Base-by-base conservation (phyloP, 2,888 invertebrate species). In the Hypercompe scribonia region DNA sequence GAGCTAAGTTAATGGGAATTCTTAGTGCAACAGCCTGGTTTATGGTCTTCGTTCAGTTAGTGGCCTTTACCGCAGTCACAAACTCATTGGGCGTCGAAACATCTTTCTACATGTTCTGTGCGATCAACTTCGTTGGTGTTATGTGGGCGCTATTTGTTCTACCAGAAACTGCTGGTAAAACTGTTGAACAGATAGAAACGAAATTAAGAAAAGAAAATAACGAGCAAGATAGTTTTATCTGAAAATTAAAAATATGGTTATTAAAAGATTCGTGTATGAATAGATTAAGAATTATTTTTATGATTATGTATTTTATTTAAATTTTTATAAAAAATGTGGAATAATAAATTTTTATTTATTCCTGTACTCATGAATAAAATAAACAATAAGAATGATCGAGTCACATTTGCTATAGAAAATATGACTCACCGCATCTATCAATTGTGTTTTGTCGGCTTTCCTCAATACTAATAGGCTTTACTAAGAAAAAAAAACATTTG, bases 111-210 rank as follows among this genome's bases (percentile, higher is more conserved):
- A 77, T 90, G 28, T 95, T 91, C 76, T 87, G 90, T 5, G 80
- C 75, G 0, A 81, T 91, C 11, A 94, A 94, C 77, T 39, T 91
- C 3, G 11, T 86, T 2, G 91, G 93, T 0, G 83, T 88, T 4
- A 50, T 90, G 4, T 83, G 91, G 31, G 86, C 86, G 4, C 58
- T 92, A 3, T 46, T 90, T 7, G 78, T 87, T 3, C 78, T 96
- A 5, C 95, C 95, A 0, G 96, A 96, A 81, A 95, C 95, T 0
- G 94, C 90, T 68, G 93, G 92, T 0, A 92, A 90, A 76, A 85
- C 85, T 36, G 86, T 93, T 1, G 90, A 93, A 28, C 81, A 91
- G 70, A 94, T 95, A n/a, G 87, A 91, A 68, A 74, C 73, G 13
- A 80, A 82, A 42, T 58, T 88, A 36, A 65, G 61, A 66, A 72